Percentiles rank a stretch among this genome's conserved stretches.
Evolutionary conservation across 37 sponge, comb jelly and placozoan species (phyloP).

Genomic region (Aphrocallistes beatrix): DNA sequence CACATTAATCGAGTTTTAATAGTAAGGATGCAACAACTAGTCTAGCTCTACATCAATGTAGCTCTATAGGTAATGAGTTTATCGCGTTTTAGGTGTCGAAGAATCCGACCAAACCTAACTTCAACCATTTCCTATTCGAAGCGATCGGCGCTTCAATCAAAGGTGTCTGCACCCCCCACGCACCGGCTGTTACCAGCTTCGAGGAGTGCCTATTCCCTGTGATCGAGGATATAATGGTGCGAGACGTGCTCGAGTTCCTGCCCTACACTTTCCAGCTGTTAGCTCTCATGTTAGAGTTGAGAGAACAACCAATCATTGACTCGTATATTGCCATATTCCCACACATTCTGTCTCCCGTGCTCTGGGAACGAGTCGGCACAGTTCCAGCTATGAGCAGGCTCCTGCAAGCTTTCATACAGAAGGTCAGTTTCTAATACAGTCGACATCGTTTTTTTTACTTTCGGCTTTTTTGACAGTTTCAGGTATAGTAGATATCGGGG

Average conservation of each 20-base stretch:
- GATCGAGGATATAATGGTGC: slow-evolving; percentile 64
- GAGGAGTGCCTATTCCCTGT: slow-evolving; percentile 77
- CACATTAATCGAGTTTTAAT: no score
- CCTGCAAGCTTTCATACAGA: slow-evolving; percentile 72
- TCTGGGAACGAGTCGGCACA: slow-evolving; percentile 94
- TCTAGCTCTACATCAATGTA: no score
- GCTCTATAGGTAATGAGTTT: no score
- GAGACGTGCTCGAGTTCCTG: slow-evolving; percentile 78
- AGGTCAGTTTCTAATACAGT: neutral
- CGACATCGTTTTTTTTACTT: no score
- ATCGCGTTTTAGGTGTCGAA: slow-evolving; percentile 39
- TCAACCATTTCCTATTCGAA: slow-evolving; percentile 99
- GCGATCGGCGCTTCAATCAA: slow-evolving; percentile 77
- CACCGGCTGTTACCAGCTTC: slow-evolving; percentile 30
- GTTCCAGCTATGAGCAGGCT: slow-evolving; percentile 88
- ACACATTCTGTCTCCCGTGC: slow-evolving; percentile 64
- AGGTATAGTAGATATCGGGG: no score
- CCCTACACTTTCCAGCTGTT: slow-evolving; percentile 94
- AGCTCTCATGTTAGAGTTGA: slow-evolving; percentile 79
- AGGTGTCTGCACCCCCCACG: slow-evolving; percentile 37
- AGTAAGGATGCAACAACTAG: no score
- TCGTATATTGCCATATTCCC: slow-evolving; percentile 86
- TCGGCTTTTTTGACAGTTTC: no score
- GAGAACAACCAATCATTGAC: slow-evolving; percentile 66
- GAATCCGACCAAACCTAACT: slow-evolving; percentile 95